A percentile compares a stretch with the other conserved stretches of the same genome.
phyloP scores from a whole-genome alignment of 2,113 vertebrate genomes.

The Puntigrus tetrazona region DNA sequence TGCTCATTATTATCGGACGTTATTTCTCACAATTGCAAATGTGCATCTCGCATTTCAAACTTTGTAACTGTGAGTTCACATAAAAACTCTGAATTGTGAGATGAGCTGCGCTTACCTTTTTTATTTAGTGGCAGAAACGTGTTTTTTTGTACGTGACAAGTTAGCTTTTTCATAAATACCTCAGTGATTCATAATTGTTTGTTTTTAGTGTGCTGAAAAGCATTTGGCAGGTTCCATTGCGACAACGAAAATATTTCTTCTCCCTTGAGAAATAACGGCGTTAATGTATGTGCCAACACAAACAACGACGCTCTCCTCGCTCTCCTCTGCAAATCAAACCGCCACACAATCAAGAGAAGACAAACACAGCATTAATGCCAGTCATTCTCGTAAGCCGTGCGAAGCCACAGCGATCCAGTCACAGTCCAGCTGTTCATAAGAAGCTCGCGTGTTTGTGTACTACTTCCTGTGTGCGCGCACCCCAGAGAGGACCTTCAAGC shows the following conservation, averaged over 20 bases:
- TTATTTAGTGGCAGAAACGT: not conserved
- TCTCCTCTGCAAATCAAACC: not conserved
- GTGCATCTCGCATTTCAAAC: too few relatives aligned
- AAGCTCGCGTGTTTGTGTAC: conserved; percentile 35
- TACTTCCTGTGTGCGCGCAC: not conserved
- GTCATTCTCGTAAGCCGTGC: not conserved
- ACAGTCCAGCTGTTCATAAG: conserved; percentile 14
- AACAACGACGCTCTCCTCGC: not conserved
- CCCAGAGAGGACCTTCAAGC: conserved; percentile 8
- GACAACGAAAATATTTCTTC: not conserved
- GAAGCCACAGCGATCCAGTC: conserved; percentile 2
- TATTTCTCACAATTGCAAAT: too few relatives aligned
- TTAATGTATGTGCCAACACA: not conserved
- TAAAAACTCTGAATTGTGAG: too few relatives aligned
- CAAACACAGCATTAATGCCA: not conserved
- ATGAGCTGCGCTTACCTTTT: too few relatives aligned
- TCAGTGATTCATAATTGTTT: not conserved
- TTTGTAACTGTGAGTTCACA: too few relatives aligned
- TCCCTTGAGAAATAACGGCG: not conserved
- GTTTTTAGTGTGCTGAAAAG: not conserved
- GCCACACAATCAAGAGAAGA: not conserved
- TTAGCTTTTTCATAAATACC: not conserved
- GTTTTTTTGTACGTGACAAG: not conserved
- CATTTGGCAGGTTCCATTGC: too few relatives aligned
- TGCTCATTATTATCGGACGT: too few relatives aligned